Conservation (phyloP, 2,888 invertebrate genomes). For the Apantesis nais region DNA sequence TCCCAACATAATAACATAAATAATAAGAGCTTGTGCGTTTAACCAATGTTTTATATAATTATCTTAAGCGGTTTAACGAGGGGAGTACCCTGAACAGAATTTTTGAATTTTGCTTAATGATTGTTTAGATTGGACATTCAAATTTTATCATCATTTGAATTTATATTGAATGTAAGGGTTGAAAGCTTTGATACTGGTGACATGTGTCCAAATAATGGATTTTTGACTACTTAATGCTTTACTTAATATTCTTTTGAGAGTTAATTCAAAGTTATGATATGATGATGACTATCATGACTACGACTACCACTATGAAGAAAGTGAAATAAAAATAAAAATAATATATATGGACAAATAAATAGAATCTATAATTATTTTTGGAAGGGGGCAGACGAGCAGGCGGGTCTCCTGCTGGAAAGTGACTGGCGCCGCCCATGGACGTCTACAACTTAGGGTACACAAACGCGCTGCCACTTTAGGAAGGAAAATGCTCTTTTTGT, state of each 20-base stretch:
- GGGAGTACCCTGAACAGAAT: conserved; percentile 65
- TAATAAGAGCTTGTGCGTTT: conserved; percentile 63
- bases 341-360: not conserved
- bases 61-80: conserved; percentile 81
- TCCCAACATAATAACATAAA: conserved; percentile 63
- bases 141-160: conserved; percentile 78
- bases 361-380: not conserved
- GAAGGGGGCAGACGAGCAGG: too few relatives aligned
- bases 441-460: too few relatives aligned
- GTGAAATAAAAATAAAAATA: not conserved
- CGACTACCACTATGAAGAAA: not conserved
- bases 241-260: conserved; percentile 51
- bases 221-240: conserved; percentile 47
- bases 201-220: conserved; percentile 78
- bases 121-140: conserved; percentile 82
- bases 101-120: conserved; percentile 70
- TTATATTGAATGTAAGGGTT: conserved; percentile 68
- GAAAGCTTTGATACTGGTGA: conserved; percentile 62
- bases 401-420: too few relatives aligned
- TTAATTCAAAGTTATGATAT: conserved; percentile 45
- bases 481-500: too few relatives aligned
- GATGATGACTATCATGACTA: conserved; percentile 26
- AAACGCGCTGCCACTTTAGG: too few relatives aligned
- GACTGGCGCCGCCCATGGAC: too few relatives aligned
- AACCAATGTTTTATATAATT: conserved; percentile 80